Evolutionary conservation across 2,113 vertebrate species (phyloP).

Genomic region (Trematomus loennbergii): DNA sequence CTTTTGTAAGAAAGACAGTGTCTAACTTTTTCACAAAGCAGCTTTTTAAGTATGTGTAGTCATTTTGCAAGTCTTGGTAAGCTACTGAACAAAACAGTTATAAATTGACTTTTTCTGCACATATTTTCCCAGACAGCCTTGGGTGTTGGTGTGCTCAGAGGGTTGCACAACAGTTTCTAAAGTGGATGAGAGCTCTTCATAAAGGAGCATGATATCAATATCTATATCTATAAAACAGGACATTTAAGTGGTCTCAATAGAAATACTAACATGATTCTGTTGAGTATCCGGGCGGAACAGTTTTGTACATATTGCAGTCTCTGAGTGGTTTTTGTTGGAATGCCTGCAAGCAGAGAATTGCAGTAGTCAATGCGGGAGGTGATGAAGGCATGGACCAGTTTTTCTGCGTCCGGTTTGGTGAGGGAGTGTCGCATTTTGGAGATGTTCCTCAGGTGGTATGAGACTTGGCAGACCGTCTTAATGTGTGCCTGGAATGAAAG

Average conservation of each 20-base stretch:
- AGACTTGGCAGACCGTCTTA: too few relatives aligned
- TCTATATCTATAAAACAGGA: background rate
- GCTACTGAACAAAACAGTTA: background rate
- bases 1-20: background rate
- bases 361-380: too few relatives aligned
- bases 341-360: too few relatives aligned
- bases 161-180: background rate
- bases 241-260: background rate
- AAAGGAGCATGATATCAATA: background rate
- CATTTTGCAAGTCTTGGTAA: background rate
- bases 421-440: too few relatives aligned
- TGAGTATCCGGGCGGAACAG: too few relatives aligned
- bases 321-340: too few relatives aligned
- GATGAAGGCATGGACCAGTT: too few relatives aligned
- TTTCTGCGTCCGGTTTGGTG: too few relatives aligned
- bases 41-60: background rate
- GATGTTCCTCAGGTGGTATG: too few relatives aligned
- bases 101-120: background rate
- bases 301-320: too few relatives aligned
- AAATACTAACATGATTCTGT: background rate
- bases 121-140: conserved; percentile 15
- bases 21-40: background rate
- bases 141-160: background rate
- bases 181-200: background rate
- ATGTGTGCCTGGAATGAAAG: too few relatives aligned